Conservation (phyloP, 35 echinoderm and acorn worm species). For the Lytechinus variegatus region DNA sequence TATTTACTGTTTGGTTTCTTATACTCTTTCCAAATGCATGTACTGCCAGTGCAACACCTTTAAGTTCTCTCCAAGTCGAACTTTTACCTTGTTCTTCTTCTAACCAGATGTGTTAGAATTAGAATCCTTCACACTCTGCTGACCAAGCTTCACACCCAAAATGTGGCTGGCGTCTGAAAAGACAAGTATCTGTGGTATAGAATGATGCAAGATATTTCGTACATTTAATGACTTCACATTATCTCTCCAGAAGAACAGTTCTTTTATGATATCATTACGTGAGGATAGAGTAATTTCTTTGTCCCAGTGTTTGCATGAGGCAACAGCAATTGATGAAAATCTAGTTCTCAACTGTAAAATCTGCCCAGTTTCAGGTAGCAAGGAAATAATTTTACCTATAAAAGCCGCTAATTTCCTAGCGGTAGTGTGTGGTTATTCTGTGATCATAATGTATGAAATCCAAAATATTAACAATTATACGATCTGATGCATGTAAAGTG, state of each 20-base stretch:
- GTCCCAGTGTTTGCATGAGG: too few species aligned
- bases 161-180: conserved; percentile 19
- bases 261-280: neutral
- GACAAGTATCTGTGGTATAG: conserved; percentile 13
- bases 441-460: neutral
- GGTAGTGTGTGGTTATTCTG: neutral
- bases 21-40: too few species aligned
- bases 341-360: too few species aligned
- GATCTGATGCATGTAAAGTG: neutral
- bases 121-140: neutral
- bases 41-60: too few species aligned
- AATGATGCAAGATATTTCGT: neutral
- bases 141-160: conserved; percentile 21
- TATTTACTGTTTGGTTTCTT: too few species aligned
- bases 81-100: conserved; percentile 35
- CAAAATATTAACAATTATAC: neutral
- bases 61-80: conserved; percentile 62
- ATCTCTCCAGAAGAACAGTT: conserved; percentile 40
- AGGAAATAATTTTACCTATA: too few species aligned
- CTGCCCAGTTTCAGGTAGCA: too few species aligned
- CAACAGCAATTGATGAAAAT: too few species aligned
- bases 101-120: neutral
- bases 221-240: neutral
- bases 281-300: neutral
- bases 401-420: neutral